phyloP scores from a whole-genome alignment of 2,888 invertebrate genomes.

The Noctuana brunneofusca region DNA sequence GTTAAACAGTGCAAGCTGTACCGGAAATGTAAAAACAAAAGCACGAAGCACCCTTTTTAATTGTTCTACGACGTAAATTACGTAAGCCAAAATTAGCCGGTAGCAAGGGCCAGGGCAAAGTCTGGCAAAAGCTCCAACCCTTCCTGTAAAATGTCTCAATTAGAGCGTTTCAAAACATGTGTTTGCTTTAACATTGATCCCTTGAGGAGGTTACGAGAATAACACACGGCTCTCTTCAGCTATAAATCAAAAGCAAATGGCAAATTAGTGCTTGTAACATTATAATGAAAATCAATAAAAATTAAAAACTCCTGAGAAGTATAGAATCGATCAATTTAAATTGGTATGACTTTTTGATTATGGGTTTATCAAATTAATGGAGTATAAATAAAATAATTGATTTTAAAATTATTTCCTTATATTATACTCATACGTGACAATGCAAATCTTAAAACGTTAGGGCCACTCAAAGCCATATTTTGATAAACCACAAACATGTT shows the following conservation, averaged over 20 bases:
- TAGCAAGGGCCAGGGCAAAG: constrained; percentile 58
- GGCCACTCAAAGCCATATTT: no score
- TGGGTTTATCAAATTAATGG: no score
- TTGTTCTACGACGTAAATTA: constrained; percentile 64
- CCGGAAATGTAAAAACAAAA: constrained; percentile 75
- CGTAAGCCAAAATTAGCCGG: constrained; percentile 55
- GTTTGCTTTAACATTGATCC: constrained; percentile 71
- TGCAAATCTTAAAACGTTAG: no score
- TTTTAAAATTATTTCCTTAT: no score
- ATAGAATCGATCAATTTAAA: no score
- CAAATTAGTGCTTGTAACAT: no score
- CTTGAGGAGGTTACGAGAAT: constrained; percentile 52
- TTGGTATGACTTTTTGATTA: no score
- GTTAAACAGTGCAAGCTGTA: constrained; percentile 7
- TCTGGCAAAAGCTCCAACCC: constrained; percentile 75
- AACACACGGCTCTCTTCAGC: constrained; percentile 62
- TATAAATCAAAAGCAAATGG: constrained; percentile 50
- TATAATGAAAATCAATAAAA: no score
- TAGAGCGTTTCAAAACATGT: constrained; percentile 76
- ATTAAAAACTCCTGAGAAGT: no score
- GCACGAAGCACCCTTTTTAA: constrained; percentile 61
- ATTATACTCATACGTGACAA: no score
- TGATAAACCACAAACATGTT: not conserved
- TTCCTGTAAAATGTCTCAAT: constrained; percentile 76
- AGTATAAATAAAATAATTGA: no score